phyloP scores from a whole-genome alignment of 2,113 vertebrate species.

The Naja naja region DNA sequence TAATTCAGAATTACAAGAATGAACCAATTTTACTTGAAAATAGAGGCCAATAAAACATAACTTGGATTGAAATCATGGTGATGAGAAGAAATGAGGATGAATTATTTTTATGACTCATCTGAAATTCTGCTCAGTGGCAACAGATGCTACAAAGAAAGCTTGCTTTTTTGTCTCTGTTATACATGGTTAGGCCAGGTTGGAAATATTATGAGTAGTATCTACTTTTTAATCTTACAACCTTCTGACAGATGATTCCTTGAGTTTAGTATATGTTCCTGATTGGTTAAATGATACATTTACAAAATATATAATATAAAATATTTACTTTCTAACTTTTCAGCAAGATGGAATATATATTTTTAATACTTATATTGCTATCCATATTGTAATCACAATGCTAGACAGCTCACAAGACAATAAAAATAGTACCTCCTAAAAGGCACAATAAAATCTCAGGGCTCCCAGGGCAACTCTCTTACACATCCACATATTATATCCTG shows the following conservation, averaged over 20 bases:
- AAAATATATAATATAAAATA: background rate
- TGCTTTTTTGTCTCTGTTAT: background rate
- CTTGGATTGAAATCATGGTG: background rate
- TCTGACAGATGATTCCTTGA: background rate
- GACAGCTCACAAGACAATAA: background rate
- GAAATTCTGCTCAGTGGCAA: background rate
- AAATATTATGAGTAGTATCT: background rate
- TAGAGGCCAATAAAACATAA: background rate
- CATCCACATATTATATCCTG: background rate
- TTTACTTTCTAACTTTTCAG: background rate
- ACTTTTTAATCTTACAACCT: background rate
- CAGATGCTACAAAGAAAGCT: background rate
- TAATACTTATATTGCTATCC: background rate
- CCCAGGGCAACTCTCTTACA: background rate
- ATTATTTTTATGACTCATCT: background rate
- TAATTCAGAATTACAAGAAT: background rate
- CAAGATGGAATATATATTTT: background rate
- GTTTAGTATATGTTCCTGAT: background rate
- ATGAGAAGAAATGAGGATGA: background rate
- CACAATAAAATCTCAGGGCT: background rate
- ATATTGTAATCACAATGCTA: background rate
- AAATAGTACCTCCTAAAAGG: background rate
- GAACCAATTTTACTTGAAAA: background rate
- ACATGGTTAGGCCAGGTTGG: background rate
- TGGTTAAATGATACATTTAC: background rate